Evolutionary conservation across 2,113 vertebrate species (phyloP), one percentile per base, ranked within the genome.

Genomic region (Saimiri boliviensis): DNA sequence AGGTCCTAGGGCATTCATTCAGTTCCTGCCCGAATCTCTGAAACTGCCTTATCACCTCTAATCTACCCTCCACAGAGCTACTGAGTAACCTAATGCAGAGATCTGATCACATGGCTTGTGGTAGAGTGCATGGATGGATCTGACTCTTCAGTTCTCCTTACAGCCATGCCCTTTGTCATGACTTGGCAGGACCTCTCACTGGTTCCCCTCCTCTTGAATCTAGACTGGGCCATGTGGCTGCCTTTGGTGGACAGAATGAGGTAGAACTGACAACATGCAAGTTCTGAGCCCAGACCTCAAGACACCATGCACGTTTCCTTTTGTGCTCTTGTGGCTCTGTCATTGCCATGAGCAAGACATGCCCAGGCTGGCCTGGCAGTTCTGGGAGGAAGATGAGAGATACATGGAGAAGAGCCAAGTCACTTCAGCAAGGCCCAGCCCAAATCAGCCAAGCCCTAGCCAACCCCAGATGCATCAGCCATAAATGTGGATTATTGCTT

Each of bases 361-460:
- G 16, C 42, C 45, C 30, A 30, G 1, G 5, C 63, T 89, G 86
- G 45, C 20, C 73, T 45, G 12, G 42, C 0, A 16, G 47, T 52
- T 40, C 37, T 37, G 40, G 77, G 54, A 84, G 86, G n/a, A 95
- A 86, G 93, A 56, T 27, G 20, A 95, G 86, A 77, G 74, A 77
- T n/a, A 56, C 32, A 1, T 0, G 25, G 66, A 58, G 37, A 91
- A 40, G 35, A 87, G 32, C 11, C 25, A 47, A 42, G 82, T 30
- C 58, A 91, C 2, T 8, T 66, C 21, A 83, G 47, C 40, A 81
- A 86, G 73, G n/a, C 45, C 49, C 52, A 66, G 74, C 10, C 37
- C 37, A 76, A 54, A 73, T 37, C 58, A 70, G 42, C n/a, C 56
- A 60, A 66, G 11, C 6, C 9, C 21, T 4, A 25, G 82, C 5